Base-by-base conservation (phyloP, 2,113 vertebrate species). In the Catharus fuscescens region DNA sequence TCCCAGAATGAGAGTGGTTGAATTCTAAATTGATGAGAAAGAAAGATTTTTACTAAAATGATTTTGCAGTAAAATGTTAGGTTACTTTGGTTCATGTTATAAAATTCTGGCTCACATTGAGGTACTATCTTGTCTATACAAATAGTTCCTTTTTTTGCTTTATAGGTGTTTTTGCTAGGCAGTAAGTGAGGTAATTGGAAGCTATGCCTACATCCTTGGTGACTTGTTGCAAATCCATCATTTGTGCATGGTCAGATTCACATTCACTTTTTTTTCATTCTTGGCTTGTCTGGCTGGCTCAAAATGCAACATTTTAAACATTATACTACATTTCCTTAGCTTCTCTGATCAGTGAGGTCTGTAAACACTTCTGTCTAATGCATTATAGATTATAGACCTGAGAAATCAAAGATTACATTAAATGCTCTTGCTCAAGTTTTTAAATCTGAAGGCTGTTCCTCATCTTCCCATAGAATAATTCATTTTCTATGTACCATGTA, bases 191-290 rank as follows among this genome's bases (percentile, higher is more conserved):
- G 18, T 76, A 52, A 9, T 70, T 70, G 60, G n/a, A 78, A 91
- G n/a, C 56, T 66, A 3, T 45, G 17, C 31, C 32, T 70, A 2
- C 5, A 6, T 80, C 45, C 14, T 57, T 0, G 0, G 13, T 48
- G 42, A 32, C 28, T 70, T 84, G 31, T 62, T 96, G 25, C 19
- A 81, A 53, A 66, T 57, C 59, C 38, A 36, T 80, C n/a, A 66
- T 78, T 61, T 86, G 45, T 53, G 28, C 32, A 5, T 32, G 38
- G 25, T 67, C 71, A 82, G 6, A 86, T 23, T 80, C 42, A 19
- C 7, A 42, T 84, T 89, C 2, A 0, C 6, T 3, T 57, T 60
- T 83, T 57, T 66, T 88, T 88, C 17, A 29, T 82, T 81, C 61
- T 66, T 87, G 31, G 21, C 50, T 89, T 86, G 18, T 8, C 36